phyloP scores from a whole-genome alignment of 2,888 invertebrate genomes.

The Tryphoninae sp. region DNA sequence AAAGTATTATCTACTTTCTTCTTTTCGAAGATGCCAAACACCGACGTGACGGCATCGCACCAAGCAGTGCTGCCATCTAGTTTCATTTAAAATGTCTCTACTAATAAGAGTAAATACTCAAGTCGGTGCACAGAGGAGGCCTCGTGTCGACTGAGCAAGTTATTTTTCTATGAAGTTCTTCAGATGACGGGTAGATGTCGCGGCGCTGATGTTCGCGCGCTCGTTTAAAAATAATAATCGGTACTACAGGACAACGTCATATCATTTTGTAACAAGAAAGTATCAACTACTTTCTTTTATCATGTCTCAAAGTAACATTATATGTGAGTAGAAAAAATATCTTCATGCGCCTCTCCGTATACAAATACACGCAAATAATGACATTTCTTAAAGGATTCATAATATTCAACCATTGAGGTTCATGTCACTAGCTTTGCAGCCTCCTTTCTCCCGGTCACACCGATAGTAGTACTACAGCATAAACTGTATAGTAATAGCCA shows the following conservation, averaged over 20 bases:
- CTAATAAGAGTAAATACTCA: not conserved
- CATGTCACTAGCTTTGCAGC: no score
- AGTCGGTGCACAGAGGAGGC: not conserved
- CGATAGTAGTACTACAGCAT: slow-evolving; percentile 52
- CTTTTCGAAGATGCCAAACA: not conserved
- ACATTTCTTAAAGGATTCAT: no score
- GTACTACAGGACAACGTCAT: not conserved
- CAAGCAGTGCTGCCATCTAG: not conserved
- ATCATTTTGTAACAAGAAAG: not conserved
- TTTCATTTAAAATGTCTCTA: not conserved
- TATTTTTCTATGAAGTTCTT: not conserved
- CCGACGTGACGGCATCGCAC: not conserved
- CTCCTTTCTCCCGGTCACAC: no score
- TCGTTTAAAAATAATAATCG: not conserved
- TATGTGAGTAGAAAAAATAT: no score
- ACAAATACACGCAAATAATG: no score
- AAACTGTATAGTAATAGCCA: slow-evolving; percentile 43
- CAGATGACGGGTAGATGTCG: not conserved
- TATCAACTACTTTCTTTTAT: not conserved
- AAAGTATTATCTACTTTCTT: no score
- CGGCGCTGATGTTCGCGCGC: not conserved
- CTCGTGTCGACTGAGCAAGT: not conserved
- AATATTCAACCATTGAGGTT: no score
- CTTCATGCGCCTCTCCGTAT: no score
- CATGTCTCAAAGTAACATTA: not conserved